Evolutionary conservation across 2,113 vertebrate genomes (phyloP), one percentile per base, ranked within the genome.

Genomic region (Passer montanus): DNA sequence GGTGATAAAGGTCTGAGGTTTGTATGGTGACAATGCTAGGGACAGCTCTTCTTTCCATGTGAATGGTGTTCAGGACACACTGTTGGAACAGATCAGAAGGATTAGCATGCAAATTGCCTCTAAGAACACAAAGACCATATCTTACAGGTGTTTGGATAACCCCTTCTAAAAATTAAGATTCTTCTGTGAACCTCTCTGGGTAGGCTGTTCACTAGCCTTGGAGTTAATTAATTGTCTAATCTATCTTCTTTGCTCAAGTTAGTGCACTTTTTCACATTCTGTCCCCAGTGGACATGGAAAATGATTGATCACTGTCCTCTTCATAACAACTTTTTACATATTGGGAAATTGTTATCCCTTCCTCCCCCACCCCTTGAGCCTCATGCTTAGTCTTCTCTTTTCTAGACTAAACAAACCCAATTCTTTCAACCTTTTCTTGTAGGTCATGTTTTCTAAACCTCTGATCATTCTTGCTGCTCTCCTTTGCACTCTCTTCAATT

Each of bases 401-500:
- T 94, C 91, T 91, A 97, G 96, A 97, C 96, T 97, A 96, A 97
- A 97, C 95, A 97, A 97, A 96, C 52, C 80, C 52, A 56, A 44
- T 72, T 94, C 96, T 95, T 97, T 94, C 95, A 97, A 94, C 94
- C 84, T 95, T 94, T 95, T 84, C 89, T 95, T 72, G 60, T 81
- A 95, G 96, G 96, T 97, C 96, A 96, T 95, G 91, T 96, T 96
- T 96, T 97, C 89, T 86, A 93, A 97, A 94, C 90, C 94, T 90
- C 92, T 93, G 90, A 94, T 94, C 92, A 90, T 95, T 96, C 93
- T 84, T 94, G 50, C 64, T 89, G 62, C 20, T 94, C 94, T 95
- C 96, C 93, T 95, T 95, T 95, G 91, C 93, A 95, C 95, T 94
- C 69, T 84, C 31, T 78, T 81, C 81, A 91, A 95, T 96, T 92